phyloP scores from a whole-genome alignment of 2,113 vertebrate species.

The Hemichromis elongatus region DNA sequence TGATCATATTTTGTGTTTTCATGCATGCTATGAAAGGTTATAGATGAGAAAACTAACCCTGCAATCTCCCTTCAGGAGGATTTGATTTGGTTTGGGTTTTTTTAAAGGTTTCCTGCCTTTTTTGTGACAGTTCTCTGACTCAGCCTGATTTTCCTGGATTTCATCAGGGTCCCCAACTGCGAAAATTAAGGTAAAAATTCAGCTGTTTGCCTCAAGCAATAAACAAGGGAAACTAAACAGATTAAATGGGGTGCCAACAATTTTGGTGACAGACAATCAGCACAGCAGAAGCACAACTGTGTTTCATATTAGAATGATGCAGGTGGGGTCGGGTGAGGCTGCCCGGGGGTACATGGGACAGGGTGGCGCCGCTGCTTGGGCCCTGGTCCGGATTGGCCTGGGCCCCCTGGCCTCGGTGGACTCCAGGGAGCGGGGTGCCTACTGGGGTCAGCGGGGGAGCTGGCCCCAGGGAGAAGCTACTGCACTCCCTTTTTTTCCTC shows the following conservation, averaged over 20 bases:
- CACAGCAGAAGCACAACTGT: background rate
- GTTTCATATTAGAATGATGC: background rate
- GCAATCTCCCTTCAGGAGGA: background rate
- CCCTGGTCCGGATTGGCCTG: too few species aligned
- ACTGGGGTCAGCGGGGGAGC: too few species aligned
- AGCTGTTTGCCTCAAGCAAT: background rate
- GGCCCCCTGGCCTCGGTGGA: too few species aligned
- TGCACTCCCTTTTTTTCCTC: too few species aligned
- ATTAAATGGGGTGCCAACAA: background rate
- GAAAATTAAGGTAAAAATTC: background rate
- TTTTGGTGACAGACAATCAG: background rate
- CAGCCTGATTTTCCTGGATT: background rate
- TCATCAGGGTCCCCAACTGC: background rate
- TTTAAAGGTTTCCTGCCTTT: background rate
- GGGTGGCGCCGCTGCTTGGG: too few species aligned
- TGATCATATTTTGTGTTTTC: background rate
- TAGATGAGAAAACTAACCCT: background rate
- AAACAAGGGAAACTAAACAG: background rate
- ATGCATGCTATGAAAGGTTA: background rate
- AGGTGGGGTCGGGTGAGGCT: too few species aligned
- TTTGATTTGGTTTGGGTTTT: background rate
- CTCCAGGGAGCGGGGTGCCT: too few species aligned
- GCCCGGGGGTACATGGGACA: too few species aligned
- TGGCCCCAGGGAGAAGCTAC: too few species aligned
- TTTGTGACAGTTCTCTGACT: background rate